Conservation (phyloP, 2,797 vertebrate species). For the Austrolebias charrua region DNA sequence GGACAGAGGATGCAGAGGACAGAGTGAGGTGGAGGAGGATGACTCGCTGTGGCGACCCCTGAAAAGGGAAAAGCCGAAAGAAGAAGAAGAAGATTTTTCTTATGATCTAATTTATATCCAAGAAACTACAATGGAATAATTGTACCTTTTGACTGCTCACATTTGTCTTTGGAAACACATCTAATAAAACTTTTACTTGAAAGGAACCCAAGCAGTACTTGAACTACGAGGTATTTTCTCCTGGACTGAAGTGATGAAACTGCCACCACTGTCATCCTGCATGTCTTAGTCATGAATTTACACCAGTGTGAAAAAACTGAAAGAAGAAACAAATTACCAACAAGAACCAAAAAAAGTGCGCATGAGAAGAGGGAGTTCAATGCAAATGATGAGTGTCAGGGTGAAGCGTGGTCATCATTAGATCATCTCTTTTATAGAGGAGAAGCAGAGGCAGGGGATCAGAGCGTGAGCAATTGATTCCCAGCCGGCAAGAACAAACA, state of each 20-base stretch:
- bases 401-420: conserved; percentile 28
- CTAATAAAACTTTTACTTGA: too few species aligned
- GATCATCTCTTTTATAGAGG: conserved; percentile 28
- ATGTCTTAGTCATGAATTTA: background rate
- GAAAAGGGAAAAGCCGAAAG: too few species aligned
- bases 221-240: background rate
- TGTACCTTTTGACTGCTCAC: too few species aligned
- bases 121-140: too few species aligned
- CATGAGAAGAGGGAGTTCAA: background rate
- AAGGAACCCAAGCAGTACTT: too few species aligned
- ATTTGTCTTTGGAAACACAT: too few species aligned
- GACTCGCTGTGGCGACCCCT: too few species aligned
- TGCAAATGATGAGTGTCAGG: conserved; percentile 2
- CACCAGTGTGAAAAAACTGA: background rate
- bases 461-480: conserved; percentile 41
- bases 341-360: too few species aligned
- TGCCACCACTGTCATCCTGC: background rate
- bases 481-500: conserved; percentile 34
- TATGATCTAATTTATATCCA: too few species aligned
- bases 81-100: too few species aligned
- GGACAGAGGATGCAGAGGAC: too few species aligned
- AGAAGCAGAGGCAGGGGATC: conserved; percentile 6
- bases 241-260: background rate
- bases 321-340: background rate
- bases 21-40: too few species aligned